Conservation (phyloP, 2,113 vertebrate genomes). For the Seriola quinqueradiata region DNA sequence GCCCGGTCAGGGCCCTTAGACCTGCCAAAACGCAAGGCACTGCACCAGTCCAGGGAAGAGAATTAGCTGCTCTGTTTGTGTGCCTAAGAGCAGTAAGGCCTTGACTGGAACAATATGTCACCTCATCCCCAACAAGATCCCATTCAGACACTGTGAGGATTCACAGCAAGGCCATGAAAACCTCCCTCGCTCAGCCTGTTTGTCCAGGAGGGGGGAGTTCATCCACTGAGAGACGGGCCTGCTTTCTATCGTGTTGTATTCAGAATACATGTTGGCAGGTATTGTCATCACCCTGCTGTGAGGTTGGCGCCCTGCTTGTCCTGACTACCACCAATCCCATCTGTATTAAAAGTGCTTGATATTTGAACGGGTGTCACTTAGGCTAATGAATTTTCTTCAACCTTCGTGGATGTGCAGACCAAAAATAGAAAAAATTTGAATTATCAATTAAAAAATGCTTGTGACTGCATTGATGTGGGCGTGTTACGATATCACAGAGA, state of each 20-base stretch:
- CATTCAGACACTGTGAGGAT: conserved; percentile 41
- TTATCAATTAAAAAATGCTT: not conserved
- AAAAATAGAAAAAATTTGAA: not conserved
- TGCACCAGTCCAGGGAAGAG: conserved; percentile 64
- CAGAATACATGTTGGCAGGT: conserved; percentile 32
- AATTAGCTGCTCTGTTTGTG: conserved; percentile 72
- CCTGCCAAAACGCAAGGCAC: conserved; percentile 62
- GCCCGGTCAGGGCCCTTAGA: conserved; percentile 57
- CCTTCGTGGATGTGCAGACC: not conserved
- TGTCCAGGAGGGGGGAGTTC: not conserved
- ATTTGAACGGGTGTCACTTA: not conserved
- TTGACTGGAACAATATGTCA: conserved; percentile 47
- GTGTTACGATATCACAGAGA: not conserved
- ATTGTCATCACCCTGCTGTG: conserved; percentile 22
- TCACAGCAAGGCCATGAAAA: conserved; percentile 41
- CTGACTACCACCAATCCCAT: conserved; percentile 11
- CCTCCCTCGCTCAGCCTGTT: conserved; percentile 21
- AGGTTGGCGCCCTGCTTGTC: not conserved
- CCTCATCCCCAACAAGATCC: conserved; percentile 51
- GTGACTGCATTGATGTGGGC: not conserved
- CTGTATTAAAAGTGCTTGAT: conserved; percentile 13
- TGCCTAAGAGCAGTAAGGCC: conserved; percentile 36
- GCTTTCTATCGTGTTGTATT: not conserved
- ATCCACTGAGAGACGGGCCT: not conserved
- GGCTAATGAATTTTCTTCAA: not conserved